Evolutionary conservation across 2,113 vertebrate genomes (phyloP), one percentile per base, ranked within the genome.

Genomic region (Aphyosemion australe): DNA sequence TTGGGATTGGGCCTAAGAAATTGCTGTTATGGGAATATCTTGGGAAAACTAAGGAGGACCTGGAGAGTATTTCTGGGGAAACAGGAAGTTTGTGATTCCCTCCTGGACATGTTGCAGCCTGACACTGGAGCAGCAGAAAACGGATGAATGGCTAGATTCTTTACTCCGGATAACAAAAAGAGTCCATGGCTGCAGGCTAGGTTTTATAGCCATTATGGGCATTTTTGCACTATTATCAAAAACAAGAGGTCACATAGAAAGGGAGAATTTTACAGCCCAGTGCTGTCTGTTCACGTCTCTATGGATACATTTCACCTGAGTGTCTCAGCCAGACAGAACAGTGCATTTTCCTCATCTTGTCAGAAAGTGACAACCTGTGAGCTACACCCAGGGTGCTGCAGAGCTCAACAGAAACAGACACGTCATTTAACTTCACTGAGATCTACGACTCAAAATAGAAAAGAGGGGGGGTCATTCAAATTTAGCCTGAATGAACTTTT

Each of bases 111-210:
- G 6, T 37, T 5, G 2, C 9, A 37, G 9, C 34, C 34, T 8
- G 34, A 26, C 34, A 37, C 1, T 9, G 34, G 34, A 37, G 53
- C 69, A 81, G 70, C 57, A 45, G 61, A 72, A 56, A 42, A 50
- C 72, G 81, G 66, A 43, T 69, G 67, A 39, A 72, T 76, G 65
- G 79, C 70, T 74, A 65, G 79, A 66, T 77, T 48, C 12, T 34
- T 39, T 78, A 53, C 34, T 12, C 50, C 49, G 69, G 72, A 83
- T 78, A 8, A 37, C 69, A 64, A 47, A 57, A 32, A 62, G 19
- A 65, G 62, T 72, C 51, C 53, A 60, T 65, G 63, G 46, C 81
- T 31, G 52, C 53, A 57, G 51, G 74, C 55, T n/a, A 63, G 61
- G 57, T 77, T 61, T 64, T 51, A 15, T 31, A 31, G 12, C 2